These are phyloP conservation scores for Monoplex corrugatus DNA, from an alignment of 2,888 invertebrate genomes.

Conservation along the genomic window DNA sequence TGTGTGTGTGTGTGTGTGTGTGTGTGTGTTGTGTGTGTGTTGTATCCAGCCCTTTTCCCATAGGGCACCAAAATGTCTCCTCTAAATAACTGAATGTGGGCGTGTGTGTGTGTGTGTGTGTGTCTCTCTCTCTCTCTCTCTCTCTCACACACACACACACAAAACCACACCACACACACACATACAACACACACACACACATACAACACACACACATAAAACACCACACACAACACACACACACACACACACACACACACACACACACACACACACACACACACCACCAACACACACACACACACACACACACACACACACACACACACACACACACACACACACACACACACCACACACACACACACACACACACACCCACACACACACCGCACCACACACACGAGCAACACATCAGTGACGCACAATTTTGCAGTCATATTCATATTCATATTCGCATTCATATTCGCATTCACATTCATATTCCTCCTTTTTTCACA, in stretches of 20 bases:
- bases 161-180: no score
- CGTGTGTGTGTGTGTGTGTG: no score
- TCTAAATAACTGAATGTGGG: no score
- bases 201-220: background rate
- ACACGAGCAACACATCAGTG: background rate
- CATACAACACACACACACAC: background rate
- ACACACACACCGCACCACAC: background rate
- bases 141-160: no score
- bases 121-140: no score
- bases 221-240: background rate
- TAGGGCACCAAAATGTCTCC: no score
- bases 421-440: background rate
- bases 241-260: conserved; percentile 23
- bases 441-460: conserved; percentile 59
- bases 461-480: background rate
- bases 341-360: background rate
- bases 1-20: no score
- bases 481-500: no score
- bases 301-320: background rate
- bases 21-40: no score
- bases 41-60: no score
- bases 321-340: background rate
- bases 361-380: background rate
- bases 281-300: background rate
- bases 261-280: background rate